Conservation (phyloP, 1,140 invertebrate species). For the Mya arenaria region DNA sequence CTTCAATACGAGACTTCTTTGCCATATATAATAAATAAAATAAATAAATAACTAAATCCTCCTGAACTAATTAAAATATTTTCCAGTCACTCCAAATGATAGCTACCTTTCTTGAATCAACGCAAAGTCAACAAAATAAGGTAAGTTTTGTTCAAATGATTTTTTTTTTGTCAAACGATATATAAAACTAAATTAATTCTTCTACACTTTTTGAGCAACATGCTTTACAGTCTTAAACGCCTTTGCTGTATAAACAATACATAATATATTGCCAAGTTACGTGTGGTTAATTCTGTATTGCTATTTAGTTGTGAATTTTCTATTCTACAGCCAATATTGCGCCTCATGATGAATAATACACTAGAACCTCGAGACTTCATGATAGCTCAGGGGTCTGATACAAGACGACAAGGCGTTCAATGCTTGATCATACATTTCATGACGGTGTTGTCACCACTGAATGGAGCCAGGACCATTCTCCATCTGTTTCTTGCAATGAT, state of each 20-base stretch:
- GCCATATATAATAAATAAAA: too few species aligned
- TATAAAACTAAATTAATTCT: too few species aligned
- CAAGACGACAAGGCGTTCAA: conserved; percentile 55
- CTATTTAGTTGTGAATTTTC: not conserved
- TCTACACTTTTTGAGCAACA: not conserved
- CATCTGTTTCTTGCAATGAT: conserved; percentile 55
- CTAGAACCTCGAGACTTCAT: not conserved
- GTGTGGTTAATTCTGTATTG: not conserved
- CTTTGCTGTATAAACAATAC: not conserved
- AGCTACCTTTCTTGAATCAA: too few species aligned
- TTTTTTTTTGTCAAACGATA: too few species aligned
- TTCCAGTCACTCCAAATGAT: too few species aligned
- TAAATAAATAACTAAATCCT: too few species aligned
- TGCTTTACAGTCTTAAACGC: too few species aligned
- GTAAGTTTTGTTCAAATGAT: too few species aligned
- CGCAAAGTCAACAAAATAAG: too few species aligned
- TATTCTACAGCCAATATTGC: conserved; percentile 3
- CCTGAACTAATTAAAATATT: too few species aligned
- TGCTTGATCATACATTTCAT: conserved; percentile 61
- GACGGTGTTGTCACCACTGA: conserved; percentile 44
- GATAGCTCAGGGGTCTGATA: not conserved
- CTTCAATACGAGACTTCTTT: not conserved
- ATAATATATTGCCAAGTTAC: not conserved
- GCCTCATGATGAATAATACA: not conserved
- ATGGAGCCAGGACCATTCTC: conserved; percentile 45